Base-by-base conservation (phyloP, 2,888 invertebrate species). In the Chaetogeoica ovagalla region DNA sequence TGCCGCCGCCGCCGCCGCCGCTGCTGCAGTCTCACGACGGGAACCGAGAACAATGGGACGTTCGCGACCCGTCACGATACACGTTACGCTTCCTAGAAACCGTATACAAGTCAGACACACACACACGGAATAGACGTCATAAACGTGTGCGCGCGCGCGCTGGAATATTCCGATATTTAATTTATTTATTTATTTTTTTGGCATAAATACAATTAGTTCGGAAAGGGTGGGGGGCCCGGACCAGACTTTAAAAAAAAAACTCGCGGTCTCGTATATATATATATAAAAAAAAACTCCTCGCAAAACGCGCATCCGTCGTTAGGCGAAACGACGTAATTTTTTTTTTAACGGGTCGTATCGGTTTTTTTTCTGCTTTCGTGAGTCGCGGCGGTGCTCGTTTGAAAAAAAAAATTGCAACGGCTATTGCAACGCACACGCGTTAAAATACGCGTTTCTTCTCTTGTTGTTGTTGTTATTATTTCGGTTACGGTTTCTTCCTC, bases 341-440 rank as follows among this genome's bases (percentile, higher is more conserved):
- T n/a, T 30, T 30, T 77, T 70, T 77, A 77, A 77, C 69, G 70
- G 77, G 55, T 77, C 70, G 62, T 60, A 30, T 59, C 4, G 30
- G 30, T 30, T 30, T 30, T 30, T 30, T 30, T 30, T 30, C 4
- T 30, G n/a, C n/a, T 30, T 71, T 71, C 15, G 1, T 70, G n/a
- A n/a, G 19, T 1, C 19, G n/a, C n/a, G n/a, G n/a, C n/a, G 63
- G 17, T 37, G 19, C 30, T 70, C 13, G 37, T 57, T 19, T 57
- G 55, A 43, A 43, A 43, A 43, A 43, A 43, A 30, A 30, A 30
- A 30, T 4, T 30, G 30, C 30, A 30, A 30, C 43, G 9, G 43
- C 43, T 43, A 43, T 43, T 43, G 2, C 6, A 4, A 43, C 30
- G n/a, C 4, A 4, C 30, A 30, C 30, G 30, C 30, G 4, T 30